These are phyloP conservation scores for Nymphalis c-album DNA, from an alignment of 2,888 invertebrate species.

Conservation along the genomic window DNA sequence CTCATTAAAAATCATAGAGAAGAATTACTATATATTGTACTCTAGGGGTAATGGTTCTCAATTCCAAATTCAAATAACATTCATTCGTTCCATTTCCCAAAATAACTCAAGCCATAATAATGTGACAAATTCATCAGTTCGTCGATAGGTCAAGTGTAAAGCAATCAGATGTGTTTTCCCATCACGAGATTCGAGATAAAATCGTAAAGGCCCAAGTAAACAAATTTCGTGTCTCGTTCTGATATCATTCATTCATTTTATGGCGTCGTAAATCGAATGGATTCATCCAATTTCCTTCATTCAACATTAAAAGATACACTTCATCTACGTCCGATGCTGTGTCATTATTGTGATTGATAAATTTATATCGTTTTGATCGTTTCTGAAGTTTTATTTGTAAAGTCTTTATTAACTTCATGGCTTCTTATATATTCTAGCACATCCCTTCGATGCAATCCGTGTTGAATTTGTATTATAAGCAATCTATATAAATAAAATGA, in stretches of 20 bases:
- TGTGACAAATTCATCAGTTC: background rate
- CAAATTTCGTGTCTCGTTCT: slow-evolving; percentile 26
- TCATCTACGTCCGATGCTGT: slow-evolving; percentile 12
- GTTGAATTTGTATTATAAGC: background rate
- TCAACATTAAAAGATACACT: slow-evolving; percentile 31
- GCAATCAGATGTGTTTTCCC: slow-evolving; percentile 7
- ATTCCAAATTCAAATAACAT: too few relatives aligned
- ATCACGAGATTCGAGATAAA: slow-evolving; percentile 8
- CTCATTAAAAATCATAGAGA: too few relatives aligned
- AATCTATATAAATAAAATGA: too few relatives aligned
- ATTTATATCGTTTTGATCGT: background rate
- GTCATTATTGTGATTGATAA: slow-evolving; percentile 17
- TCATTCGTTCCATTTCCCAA: background rate
- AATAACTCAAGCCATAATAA: background rate
- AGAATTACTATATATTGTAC: too few relatives aligned
- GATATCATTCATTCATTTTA: slow-evolving; percentile 40
- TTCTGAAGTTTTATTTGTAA: background rate
- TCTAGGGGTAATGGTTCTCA: too few relatives aligned
- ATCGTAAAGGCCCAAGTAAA: slow-evolving; percentile 28
- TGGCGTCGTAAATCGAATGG: slow-evolving; percentile 49
- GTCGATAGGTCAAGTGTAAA: slow-evolving; percentile 1
- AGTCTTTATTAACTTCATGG: background rate
- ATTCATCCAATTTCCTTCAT: slow-evolving; percentile 48
- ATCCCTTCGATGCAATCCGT: background rate
- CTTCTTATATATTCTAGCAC: background rate